These are phyloP conservation scores for Zeuzera pyrina DNA, from an alignment of 2,888 invertebrate species.

Conservation along the genomic window DNA sequence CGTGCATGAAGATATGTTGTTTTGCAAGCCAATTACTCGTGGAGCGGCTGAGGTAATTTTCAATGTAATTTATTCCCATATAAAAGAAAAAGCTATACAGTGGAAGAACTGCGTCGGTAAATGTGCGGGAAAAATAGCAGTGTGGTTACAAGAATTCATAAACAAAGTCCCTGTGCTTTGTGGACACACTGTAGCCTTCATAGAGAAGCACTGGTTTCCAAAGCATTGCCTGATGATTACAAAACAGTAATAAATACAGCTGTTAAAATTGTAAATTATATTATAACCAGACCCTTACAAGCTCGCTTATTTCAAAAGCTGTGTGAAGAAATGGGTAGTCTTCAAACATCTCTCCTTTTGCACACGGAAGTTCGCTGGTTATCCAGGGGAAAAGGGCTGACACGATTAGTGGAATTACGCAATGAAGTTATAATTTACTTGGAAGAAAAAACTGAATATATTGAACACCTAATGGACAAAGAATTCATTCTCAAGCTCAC, in stretches of 20 bases:
- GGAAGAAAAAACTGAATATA: neutral
- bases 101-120: neutral
- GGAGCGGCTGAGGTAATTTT: neutral
- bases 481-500: too few relatives aligned
- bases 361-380: slow-evolving; percentile 14
- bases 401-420: slow-evolving; percentile 8
- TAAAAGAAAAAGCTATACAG: neutral
- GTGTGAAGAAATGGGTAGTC: slow-evolving; percentile 1
- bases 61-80: neutral
- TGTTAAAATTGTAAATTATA: neutral
- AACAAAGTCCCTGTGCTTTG: neutral
- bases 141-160: neutral
- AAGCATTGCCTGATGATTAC: slow-evolving; percentile 2
- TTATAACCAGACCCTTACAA: neutral
- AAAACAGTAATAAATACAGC: neutral
- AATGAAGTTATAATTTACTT: slow-evolving; percentile 5
- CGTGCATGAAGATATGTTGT: neutral
- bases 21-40: neutral
- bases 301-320: neutral
- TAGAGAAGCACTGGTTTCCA: slow-evolving; percentile 9
- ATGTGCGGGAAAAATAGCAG: neutral
- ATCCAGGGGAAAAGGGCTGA: slow-evolving; percentile 10
- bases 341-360: slow-evolving; percentile 4
- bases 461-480: too few relatives aligned
- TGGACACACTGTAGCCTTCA: slow-evolving; percentile 10